phyloP scores from a whole-genome alignment of 2,888 invertebrate genomes.

The Agapostemon virescens region DNA sequence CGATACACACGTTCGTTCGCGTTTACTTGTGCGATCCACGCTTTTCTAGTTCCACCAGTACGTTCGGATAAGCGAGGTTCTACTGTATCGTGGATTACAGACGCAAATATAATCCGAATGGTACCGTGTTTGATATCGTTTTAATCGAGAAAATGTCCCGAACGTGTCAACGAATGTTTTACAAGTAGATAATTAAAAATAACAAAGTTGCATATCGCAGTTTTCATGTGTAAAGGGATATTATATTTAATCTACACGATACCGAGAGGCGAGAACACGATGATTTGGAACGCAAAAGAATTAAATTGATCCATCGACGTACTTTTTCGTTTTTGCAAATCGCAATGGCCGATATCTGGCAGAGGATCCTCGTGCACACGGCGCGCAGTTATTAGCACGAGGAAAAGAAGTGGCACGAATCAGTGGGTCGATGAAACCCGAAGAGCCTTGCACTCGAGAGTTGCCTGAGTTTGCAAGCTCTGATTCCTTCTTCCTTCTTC shows the following conservation, averaged over 20 bases:
- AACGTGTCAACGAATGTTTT: not conserved
- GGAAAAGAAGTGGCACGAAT: slow-evolving; percentile 67
- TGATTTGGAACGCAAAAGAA: not conserved
- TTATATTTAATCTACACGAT: not conserved
- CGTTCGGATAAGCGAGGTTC: not conserved
- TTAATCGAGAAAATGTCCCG: not conserved
- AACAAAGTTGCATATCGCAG: too few relatives aligned
- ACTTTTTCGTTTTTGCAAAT: not conserved
- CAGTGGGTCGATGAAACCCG: slow-evolving; percentile 67
- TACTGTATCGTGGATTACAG: too few relatives aligned
- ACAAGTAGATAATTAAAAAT: too few relatives aligned
- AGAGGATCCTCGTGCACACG: slow-evolving; percentile 29
- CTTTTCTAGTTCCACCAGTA: not conserved
- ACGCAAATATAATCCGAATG: not conserved
- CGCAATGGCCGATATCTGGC: not conserved
- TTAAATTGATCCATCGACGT: not conserved
- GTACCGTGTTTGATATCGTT: not conserved
- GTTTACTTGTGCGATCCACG: not conserved
- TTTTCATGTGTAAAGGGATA: not conserved
- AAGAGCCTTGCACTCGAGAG: slow-evolving; percentile 63
- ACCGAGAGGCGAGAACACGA: not conserved
- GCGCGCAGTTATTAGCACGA: slow-evolving; percentile 43
- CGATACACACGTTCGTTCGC: not conserved
- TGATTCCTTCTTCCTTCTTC: slow-evolving; percentile 58
- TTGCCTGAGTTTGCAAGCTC: slow-evolving; percentile 63